Evolutionary conservation across 2,113 vertebrate species (phyloP).

Genomic region (Pangasianodon hypophthalmus): DNA sequence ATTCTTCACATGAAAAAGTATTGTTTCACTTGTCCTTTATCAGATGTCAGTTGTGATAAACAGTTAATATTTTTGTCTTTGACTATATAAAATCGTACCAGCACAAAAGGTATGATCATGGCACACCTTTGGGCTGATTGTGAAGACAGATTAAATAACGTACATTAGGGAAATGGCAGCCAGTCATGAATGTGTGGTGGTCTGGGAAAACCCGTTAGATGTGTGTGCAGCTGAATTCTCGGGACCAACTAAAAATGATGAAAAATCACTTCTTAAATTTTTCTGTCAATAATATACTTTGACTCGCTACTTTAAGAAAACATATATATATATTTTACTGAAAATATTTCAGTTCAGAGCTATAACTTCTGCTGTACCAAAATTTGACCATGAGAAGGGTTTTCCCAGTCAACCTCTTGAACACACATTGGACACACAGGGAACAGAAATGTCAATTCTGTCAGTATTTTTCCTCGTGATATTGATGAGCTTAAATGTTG

Average conservation of each 20-base stretch:
- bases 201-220: neutral
- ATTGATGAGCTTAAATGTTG: neutral
- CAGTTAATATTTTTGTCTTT: neutral
- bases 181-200: constrained; percentile 33
- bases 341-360: neutral
- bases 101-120: neutral
- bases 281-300: neutral
- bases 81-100: neutral
- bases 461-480: neutral
- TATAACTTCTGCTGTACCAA: neutral
- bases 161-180: constrained; percentile 2
- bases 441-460: neutral
- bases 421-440: no score
- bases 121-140: neutral
- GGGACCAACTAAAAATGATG: neutral
- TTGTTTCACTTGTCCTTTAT: neutral
- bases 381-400: neutral
- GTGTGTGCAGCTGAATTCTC: neutral
- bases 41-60: neutral
- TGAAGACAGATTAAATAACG: constrained; percentile 21
- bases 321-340: neutral
- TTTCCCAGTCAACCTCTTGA: neutral
- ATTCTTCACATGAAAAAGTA: neutral
- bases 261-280: constrained; percentile 29
- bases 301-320: neutral